Percentiles rank a stretch among this genome's conserved stretches.
phyloP scores from a whole-genome alignment of 2,888 invertebrate species.

The Eupithecia exiguata region DNA sequence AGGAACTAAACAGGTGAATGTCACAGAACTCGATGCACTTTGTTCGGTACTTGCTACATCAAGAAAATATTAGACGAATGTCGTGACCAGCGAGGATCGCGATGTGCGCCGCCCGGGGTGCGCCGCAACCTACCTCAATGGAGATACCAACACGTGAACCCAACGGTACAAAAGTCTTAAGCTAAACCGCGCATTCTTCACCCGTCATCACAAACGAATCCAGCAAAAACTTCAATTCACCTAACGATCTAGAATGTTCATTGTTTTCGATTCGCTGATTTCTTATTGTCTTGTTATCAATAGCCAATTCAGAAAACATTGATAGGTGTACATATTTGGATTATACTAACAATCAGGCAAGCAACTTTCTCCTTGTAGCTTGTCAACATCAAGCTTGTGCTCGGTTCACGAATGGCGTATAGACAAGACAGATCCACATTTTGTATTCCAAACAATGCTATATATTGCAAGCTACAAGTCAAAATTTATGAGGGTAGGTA shows the following conservation, averaged over 20 bases:
- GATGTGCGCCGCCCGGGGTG: conserved; percentile 80
- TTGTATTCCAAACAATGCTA: conserved; percentile 40
- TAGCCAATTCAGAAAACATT: conserved; percentile 25
- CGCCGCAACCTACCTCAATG: conserved; percentile 72
- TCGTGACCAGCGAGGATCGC: conserved; percentile 82
- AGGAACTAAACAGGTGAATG: conserved; percentile 79
- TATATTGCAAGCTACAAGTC: conserved; percentile 32
- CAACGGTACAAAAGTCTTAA: conserved; percentile 78
- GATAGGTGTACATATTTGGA: conserved; percentile 19
- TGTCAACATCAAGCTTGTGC: conserved; percentile 37
- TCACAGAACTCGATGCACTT: conserved; percentile 64
- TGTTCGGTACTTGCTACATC: conserved; percentile 58
- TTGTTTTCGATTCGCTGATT: conserved; percentile 16
- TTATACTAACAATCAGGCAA: conserved; percentile 48
- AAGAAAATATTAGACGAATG: conserved; percentile 81
- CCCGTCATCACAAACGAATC: conserved; percentile 47
- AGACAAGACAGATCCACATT: conserved; percentile 40
- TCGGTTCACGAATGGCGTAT: conserved; percentile 35
- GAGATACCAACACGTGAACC: conserved; percentile 78
- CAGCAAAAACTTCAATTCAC: conserved; percentile 30
- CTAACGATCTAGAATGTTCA: conserved; percentile 38
- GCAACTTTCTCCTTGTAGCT: conserved; percentile 42
- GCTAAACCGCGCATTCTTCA: conserved; percentile 64
- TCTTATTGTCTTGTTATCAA: conserved; percentile 25
- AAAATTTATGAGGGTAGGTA: conserved; percentile 40